Evolutionary conservation across 1,140 invertebrate species (phyloP).

Genomic region (Neodiprion lecontei): DNA sequence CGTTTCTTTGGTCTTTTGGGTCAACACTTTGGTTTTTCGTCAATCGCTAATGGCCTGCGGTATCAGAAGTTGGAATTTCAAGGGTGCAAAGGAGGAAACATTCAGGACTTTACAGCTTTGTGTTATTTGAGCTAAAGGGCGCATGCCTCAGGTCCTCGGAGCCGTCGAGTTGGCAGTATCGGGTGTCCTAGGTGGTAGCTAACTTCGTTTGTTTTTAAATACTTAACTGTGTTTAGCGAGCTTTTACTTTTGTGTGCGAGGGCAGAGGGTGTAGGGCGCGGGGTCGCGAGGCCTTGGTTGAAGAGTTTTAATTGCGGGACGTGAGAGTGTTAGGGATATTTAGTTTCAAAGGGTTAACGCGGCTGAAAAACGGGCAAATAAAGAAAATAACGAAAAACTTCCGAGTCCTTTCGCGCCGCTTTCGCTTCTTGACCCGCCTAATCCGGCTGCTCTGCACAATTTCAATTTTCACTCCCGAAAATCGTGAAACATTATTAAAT

Average conservation of each 20-base stretch:
- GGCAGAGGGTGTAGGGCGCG: background rate
- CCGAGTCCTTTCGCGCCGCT: background rate
- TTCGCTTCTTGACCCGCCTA: background rate
- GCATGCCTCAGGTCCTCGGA: background rate
- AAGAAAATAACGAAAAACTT: background rate
- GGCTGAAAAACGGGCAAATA: background rate
- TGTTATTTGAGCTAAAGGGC: background rate
- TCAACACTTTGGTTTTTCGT: too few species aligned
- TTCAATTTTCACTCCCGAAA: background rate
- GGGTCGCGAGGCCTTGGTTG: background rate
- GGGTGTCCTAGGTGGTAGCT: background rate
- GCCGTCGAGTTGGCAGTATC: constrained; percentile 4
- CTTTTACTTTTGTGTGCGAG: background rate
- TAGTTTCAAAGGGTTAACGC: constrained; percentile 10
- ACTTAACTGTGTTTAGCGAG: constrained; percentile 9
- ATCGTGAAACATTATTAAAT: too few species aligned
- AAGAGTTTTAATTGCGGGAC: constrained; percentile 15
- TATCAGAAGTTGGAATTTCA: too few species aligned
- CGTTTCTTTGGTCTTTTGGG: too few species aligned
- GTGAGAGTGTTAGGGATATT: background rate
- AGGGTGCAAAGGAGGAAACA: background rate
- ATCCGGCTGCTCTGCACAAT: background rate
- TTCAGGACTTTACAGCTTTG: background rate
- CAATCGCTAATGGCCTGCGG: too few species aligned
- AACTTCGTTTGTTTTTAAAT: background rate